Evolutionary conservation across 2,113 vertebrate genomes (phyloP).

Genomic region (Stictonetta naevosa): DNA sequence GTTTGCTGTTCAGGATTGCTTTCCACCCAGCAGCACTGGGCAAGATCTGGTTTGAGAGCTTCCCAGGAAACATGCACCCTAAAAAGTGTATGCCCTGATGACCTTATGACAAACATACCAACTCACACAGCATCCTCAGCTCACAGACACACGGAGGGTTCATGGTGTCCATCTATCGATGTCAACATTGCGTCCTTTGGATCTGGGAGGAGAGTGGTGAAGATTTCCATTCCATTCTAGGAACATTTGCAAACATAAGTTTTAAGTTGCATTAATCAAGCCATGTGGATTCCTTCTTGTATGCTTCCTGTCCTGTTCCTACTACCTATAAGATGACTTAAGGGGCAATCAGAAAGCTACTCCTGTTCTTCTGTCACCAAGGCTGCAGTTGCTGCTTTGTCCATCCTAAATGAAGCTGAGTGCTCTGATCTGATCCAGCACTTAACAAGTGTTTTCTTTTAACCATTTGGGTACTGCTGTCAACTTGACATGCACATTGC

Average conservation of each 20-base stretch:
- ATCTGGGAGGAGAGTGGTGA: slow-evolving; percentile 71
- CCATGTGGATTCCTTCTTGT: background rate
- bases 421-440: background rate
- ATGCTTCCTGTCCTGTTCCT: background rate
- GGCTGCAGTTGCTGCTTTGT: background rate
- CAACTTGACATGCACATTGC: background rate
- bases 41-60: slow-evolving; percentile 7
- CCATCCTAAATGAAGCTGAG: background rate
- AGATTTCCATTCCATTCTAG: slow-evolving; percentile 76
- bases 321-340: background rate
- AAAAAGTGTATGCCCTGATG: background rate
- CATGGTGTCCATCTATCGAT: slow-evolving; percentile 36
- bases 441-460: background rate
- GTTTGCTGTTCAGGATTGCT: slow-evolving; percentile 55
- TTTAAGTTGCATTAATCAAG: background rate
- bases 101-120: slow-evolving; percentile 23
- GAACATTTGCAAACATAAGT: background rate
- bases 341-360: background rate
- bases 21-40: background rate
- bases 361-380: background rate
- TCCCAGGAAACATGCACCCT: background rate
- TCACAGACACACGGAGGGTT: background rate
- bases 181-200: slow-evolving; percentile 71
- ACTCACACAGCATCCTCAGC: background rate
- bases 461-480: background rate